These are phyloP conservation scores for Cheilosia pagana DNA, from an alignment of 2,888 invertebrate species.

Conservation along the genomic window DNA sequence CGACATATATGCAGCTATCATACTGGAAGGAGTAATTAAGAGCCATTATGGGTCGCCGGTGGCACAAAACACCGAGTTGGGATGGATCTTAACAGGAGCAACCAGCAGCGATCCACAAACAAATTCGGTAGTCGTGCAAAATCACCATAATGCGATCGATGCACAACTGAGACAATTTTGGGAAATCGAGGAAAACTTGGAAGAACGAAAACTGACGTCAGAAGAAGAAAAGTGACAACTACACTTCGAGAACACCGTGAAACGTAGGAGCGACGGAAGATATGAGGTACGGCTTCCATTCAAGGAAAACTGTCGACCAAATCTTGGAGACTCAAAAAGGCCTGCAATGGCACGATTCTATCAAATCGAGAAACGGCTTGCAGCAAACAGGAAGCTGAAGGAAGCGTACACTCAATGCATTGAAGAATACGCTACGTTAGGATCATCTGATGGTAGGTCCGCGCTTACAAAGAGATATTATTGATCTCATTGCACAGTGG, in stretches of 20 bases:
- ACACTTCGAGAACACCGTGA: slow-evolving; percentile 7
- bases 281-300: slow-evolving; percentile 21
- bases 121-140: slow-evolving; percentile 8
- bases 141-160: slow-evolving; percentile 16
- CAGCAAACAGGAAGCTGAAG: neutral
- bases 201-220: neutral
- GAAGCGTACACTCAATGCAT: slow-evolving; percentile 4
- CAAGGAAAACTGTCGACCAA: slow-evolving; percentile 13
- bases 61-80: slow-evolving; percentile 35
- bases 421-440: neutral
- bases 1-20: slow-evolving; percentile 28
- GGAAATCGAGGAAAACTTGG: slow-evolving; percentile 12
- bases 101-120: neutral
- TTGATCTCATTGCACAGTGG: neutral
- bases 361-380: neutral
- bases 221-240: slow-evolving; percentile 15
- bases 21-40: slow-evolving; percentile 18
- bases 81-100: slow-evolving; percentile 28
- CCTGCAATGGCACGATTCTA: slow-evolving; percentile 6
- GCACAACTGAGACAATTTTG: slow-evolving; percentile 25
- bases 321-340: slow-evolving; percentile 9
- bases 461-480: slow-evolving; percentile 6
- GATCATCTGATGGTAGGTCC: slow-evolving; percentile 22
- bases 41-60: slow-evolving; percentile 5
- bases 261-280: neutral